phyloP scores from a whole-genome alignment of 2,797 vertebrate genomes.

The Anas flavirostris region DNA sequence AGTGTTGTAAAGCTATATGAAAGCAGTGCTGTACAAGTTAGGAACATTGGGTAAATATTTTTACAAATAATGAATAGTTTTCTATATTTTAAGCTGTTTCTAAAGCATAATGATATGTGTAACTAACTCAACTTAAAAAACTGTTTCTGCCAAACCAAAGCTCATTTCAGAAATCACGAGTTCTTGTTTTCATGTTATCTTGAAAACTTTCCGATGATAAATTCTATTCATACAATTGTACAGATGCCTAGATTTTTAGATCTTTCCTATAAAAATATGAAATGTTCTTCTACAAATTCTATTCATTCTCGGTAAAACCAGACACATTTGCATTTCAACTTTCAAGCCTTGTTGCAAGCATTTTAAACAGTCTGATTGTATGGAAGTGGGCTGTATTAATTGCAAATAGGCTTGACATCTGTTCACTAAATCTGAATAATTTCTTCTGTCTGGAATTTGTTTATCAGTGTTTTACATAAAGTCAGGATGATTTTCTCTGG shows the following conservation, averaged over 20 bases:
- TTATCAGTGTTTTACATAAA: constrained; percentile 63
- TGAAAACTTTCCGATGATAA: constrained; percentile 35
- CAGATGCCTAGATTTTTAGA: constrained; percentile 16
- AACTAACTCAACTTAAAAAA: background rate
- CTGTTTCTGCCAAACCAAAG: constrained; percentile 31
- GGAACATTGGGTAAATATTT: background rate
- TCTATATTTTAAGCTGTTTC: background rate
- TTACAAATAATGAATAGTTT: background rate
- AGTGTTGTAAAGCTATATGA: background rate
- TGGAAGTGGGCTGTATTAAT: constrained; percentile 77
- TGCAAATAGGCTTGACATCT: constrained; percentile 76
- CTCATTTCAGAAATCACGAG: background rate
- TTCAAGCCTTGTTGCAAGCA: constrained; percentile 73
- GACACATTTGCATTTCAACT: constrained; percentile 73
- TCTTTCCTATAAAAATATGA: background rate
- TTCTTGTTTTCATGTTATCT: constrained; percentile 17
- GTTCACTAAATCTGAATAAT: constrained; percentile 56
- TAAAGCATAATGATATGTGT: background rate
- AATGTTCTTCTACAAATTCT: constrained; percentile 39
- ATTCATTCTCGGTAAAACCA: constrained; percentile 70
- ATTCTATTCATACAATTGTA: constrained; percentile 41
- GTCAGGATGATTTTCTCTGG: background rate
- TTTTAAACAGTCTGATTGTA: constrained; percentile 72
- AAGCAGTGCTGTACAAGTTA: background rate
- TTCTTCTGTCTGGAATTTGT: constrained; percentile 59